Percentiles rank a stretch among this genome's conserved stretches.
Evolutionary conservation across 2,888 invertebrate genomes (phyloP).

Genomic region (Polymixis lichenea): DNA sequence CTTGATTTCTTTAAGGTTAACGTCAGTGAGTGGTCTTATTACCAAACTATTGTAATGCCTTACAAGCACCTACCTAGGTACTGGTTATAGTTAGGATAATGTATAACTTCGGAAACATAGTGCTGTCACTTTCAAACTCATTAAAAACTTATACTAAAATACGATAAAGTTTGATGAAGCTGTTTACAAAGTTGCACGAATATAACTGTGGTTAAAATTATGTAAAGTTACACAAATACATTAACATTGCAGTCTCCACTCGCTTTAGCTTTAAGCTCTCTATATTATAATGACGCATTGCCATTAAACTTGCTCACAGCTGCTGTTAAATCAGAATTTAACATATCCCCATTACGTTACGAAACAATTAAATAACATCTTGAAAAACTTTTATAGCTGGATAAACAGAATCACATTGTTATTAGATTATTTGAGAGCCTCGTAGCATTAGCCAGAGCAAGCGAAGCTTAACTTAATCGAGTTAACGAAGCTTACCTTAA

Average conservation of each 20-base stretch:
- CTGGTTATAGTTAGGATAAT: not conserved
- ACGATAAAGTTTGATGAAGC: not conserved
- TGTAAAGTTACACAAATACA: not conserved
- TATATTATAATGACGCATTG: slow-evolving; percentile 2
- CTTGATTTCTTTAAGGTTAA: not conserved
- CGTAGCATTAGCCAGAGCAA: no score
- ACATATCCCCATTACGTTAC: not conserved
- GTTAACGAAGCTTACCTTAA: no score
- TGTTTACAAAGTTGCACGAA: not conserved
- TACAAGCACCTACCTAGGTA: not conserved
- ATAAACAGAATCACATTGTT: not conserved
- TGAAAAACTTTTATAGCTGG: not conserved
- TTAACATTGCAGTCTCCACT: not conserved
- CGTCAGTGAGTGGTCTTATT: no score
- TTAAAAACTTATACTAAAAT: not conserved
- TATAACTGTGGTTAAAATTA: not conserved
- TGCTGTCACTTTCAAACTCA: not conserved
- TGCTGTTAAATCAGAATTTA: slow-evolving; percentile 1
- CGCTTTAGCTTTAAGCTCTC: not conserved
- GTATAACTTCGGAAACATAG: not conserved
- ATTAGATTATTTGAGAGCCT: no score
- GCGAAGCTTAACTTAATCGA: no score
- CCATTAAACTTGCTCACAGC: not conserved
- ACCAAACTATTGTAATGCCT: not conserved
- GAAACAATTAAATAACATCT: slow-evolving; percentile 19